Evolutionary conservation across 2,888 invertebrate species (phyloP), one percentile per base, ranked within the genome.

Genomic region (Drosophila barbarae): DNA sequence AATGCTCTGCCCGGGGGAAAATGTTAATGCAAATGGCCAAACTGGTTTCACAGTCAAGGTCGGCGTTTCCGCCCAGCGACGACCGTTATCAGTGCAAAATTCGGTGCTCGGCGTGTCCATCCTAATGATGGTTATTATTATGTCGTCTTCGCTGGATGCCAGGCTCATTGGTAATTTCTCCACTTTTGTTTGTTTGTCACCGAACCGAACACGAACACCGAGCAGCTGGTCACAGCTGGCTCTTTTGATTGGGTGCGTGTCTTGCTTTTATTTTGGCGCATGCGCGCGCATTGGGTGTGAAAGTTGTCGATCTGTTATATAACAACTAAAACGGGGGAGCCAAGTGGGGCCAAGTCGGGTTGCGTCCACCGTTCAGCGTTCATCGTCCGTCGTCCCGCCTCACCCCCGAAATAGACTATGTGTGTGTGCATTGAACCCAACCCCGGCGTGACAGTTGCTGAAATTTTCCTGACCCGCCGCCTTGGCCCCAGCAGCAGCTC

Each of bases 31-130:
- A 77, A 81, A 81, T 74, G 54, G 18, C 18, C 66, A 74, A 82
- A 86, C 84, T 66, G 50, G 79, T 77, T 77, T 73, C 77, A 75
- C 78, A 86, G 87, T 87, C 88, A 87, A 87, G 88, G 87, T 87
- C 88, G 85, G 51, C 64, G 71, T 65, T 76, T 72, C 84, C 72
- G 76, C 46, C 44, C 54, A 46, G 39, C 53, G 51, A 56, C 49
- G 38, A 39, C 15, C 54, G 73, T 71, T 72, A 72, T 65, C 70
- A 60, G 51, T 76, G 71, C 73, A 36, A 65, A 74, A 69, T 38
- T 57, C 54, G 34, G 18, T 67, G 28, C 41, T 69, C 61, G 42
- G 64, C 60, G 49, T 69, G 51, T 44, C 47, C 54, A 49, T 52
- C 53, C 32, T 63, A 53, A 65, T 74, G 67, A 52, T 72, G 36